Evolutionary conservation across 1,140 invertebrate species (phyloP), one percentile per base, ranked within the genome.

Genomic region (Eupristina koningsbergeri): DNA sequence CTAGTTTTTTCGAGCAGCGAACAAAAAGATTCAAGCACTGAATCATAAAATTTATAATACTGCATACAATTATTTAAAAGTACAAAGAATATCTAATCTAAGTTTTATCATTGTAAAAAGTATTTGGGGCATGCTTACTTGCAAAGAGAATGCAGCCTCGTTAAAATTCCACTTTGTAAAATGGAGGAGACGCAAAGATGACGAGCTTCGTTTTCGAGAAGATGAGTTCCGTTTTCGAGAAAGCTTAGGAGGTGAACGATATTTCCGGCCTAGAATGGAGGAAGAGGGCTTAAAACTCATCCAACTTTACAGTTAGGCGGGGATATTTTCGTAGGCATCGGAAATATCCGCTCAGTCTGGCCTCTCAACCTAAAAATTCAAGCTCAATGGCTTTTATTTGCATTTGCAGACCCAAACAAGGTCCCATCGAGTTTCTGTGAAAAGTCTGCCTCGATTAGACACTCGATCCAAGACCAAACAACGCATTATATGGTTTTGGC

Each of bases 311-410:
- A 53, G 41, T 1, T 45, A 17, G 41, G 15, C n/a, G 31, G 34
- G 22, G 34, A 34, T 80, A 80, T 80, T 80, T 80, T 80, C 47
- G 79, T 80, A 71, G 63, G 75, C 82, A 83, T 74, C 50, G 69
- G 34, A n/a, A 50, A 36, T 15, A 69, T 36, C 69, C 63, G 69
- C 63, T 81, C 61, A 63, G 69, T 74, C 69, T 63, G 53, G 45
- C 45, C 22, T 26, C 26, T 50, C 19, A 41, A 13, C 61, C 15
- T 63, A 79, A 64, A 79, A 31, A 39, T 79, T 47, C 36, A 36
- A 41, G n/a, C 77, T 67, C 63, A 5, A 36, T 34, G 77, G 29
- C 39, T 64, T 34, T 36, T 63, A 8, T 73, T 15, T 22, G 34
- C 31, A 31, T 31, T 45, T 19, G 5, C 11, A 15, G 69, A 45